phyloP scores from a whole-genome alignment of 2,797 vertebrate genomes.

The Myotis findleyi region DNA sequence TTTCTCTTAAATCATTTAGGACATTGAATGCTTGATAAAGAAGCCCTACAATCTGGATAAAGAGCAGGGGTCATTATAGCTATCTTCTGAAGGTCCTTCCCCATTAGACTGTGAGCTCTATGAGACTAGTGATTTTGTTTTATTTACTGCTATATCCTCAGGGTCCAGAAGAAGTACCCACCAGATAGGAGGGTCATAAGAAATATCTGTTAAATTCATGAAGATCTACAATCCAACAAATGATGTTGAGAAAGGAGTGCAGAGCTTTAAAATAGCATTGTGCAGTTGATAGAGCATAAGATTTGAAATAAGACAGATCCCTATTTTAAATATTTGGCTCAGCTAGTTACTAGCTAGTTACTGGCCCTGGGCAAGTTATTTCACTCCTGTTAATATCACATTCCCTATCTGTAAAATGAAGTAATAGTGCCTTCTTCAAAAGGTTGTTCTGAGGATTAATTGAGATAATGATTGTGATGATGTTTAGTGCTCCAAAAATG shows the following conservation, averaged over 20 bases:
- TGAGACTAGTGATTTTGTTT: not conserved
- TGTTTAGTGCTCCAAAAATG: not conserved
- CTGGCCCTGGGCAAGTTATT: not conserved
- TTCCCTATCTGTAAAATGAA: not conserved
- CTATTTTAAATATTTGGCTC: not conserved
- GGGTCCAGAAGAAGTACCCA: not conserved
- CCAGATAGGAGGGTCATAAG: not conserved
- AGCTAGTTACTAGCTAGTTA: not conserved
- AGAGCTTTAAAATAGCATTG: not conserved
- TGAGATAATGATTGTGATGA: not conserved
- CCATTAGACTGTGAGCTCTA: not conserved
- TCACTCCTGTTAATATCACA: not conserved
- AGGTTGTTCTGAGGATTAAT: not conserved
- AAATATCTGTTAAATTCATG: not conserved
- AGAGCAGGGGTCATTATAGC: not conserved
- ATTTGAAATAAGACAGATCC: not conserved
- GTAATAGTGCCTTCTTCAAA: not conserved
- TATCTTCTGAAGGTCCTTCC: not conserved
- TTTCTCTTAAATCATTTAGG: slow-evolving; percentile 43
- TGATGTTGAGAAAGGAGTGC: not conserved
- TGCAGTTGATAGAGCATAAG: not conserved
- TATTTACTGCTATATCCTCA: not conserved
- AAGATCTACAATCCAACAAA: not conserved
- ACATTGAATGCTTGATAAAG: not conserved
- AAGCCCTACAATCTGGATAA: not conserved